Evolutionary conservation across 2,797 vertebrate species (phyloP).

Genomic region (Tadarida brasiliensis): DNA sequence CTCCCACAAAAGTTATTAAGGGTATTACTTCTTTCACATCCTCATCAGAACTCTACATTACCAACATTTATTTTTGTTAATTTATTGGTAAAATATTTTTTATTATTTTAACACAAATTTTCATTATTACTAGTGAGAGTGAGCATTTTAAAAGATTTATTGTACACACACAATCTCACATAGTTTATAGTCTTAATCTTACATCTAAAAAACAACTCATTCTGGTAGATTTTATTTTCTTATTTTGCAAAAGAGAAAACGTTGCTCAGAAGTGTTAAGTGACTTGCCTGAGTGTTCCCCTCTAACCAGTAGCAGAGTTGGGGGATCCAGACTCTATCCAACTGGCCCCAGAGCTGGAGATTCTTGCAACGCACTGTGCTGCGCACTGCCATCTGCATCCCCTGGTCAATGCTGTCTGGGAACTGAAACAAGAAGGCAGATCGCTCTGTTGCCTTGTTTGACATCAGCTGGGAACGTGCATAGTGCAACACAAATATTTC

Average conservation of each 20-base stretch:
- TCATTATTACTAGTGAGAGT: neutral
- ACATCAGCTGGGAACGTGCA: neutral
- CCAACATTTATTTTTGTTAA: neutral
- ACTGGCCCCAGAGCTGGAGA: neutral
- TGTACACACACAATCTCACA: neutral
- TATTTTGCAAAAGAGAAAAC: neutral
- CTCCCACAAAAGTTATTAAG: neutral
- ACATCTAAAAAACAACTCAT: neutral
- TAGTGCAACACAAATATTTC: neutral
- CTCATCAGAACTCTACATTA: neutral
- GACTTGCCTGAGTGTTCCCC: neutral
- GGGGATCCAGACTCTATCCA: neutral
- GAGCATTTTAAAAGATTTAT: neutral
- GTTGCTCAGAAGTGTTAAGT: neutral
- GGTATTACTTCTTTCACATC: neutral
- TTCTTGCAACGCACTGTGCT: neutral
- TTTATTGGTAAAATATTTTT: neutral
- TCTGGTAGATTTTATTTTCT: neutral
- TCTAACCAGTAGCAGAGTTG: neutral
- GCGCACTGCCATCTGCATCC: fast-evolving
- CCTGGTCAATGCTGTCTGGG: neutral
- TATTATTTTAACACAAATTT: neutral
- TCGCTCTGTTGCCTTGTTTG: neutral
- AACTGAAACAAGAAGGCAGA: neutral
- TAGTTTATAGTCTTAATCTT: neutral